These are phyloP conservation scores for Brachypodius melanocephalos DNA, from an alignment of 2,113 vertebrate species.

Conservation along the genomic window DNA sequence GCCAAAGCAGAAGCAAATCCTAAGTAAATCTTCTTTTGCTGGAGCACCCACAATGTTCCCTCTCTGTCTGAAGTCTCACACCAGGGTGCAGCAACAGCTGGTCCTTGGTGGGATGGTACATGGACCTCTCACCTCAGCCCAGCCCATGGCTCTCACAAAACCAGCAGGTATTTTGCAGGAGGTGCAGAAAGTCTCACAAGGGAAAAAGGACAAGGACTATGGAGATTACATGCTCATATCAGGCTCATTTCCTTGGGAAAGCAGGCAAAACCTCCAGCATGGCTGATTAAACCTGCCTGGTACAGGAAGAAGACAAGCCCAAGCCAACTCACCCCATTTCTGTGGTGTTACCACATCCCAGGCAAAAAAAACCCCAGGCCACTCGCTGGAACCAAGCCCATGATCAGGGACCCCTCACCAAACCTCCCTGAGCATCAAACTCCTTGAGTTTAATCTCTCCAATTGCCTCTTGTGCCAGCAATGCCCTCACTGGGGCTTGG, in stretches of 20 bases:
- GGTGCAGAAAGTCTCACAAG: neutral
- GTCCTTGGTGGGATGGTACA: neutral
- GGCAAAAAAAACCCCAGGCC: neutral
- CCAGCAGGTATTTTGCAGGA: neutral
- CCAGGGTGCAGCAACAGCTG: neutral
- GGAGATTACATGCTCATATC: accelerated
- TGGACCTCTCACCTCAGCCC: neutral
- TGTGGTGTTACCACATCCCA: neutral
- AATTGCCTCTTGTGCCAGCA: neutral
- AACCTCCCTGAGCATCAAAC: neutral
- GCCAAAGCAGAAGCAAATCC: neutral
- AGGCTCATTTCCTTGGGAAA: neutral
- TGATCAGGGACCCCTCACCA: neutral
- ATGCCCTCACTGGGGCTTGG: neutral
- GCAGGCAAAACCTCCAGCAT: neutral
- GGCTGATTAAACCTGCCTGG: neutral
- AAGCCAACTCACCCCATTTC: neutral
- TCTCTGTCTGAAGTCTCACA: neutral
- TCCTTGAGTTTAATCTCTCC: neutral
- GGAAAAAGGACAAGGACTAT: neutral
- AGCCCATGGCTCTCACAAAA: neutral
- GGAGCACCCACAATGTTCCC: accelerated
- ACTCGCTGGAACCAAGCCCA: accelerated
- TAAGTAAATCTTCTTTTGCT: neutral
- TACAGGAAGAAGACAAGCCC: neutral